Percentiles rank a stretch among this genome's conserved stretches.
Conservation (phyloP, 2,888 invertebrate species). For the Encarsia formosa region DNA sequence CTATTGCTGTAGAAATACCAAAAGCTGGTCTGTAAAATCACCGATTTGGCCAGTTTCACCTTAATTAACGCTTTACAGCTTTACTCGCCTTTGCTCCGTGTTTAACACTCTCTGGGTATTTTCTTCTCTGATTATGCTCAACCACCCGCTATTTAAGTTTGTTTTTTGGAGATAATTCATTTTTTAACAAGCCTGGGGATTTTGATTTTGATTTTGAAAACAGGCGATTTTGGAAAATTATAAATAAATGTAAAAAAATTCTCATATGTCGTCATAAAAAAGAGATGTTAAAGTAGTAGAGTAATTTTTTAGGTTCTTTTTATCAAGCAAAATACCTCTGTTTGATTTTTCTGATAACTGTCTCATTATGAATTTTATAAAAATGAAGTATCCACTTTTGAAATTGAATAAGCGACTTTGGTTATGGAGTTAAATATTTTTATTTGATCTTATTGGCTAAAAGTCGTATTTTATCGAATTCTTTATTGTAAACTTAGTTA, state of each 20-base stretch:
- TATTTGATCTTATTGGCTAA: too few species aligned
- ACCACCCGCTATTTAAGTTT: neutral
- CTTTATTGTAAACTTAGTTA: too few species aligned
- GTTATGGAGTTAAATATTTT: too few species aligned
- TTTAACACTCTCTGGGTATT: neutral
- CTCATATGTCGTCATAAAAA: too few species aligned
- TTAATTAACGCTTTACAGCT: slow-evolving; percentile 24
- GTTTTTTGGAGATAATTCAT: neutral
- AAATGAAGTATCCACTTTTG: too few species aligned
- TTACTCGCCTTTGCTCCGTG: neutral
- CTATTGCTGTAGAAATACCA: neutral
- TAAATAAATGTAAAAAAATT: neutral
- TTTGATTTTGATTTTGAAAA: neutral
- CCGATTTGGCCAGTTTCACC: slow-evolving; percentile 21
- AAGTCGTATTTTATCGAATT: too few species aligned
- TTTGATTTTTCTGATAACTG: too few species aligned
- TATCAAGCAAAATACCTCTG: too few species aligned
- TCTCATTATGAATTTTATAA: too few species aligned
- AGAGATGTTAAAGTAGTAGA: too few species aligned
- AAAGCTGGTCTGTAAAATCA: slow-evolving; percentile 19
- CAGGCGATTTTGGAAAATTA: neutral
- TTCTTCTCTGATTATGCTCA: neutral
- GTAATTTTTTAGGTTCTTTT: too few species aligned
- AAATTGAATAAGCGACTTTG: too few species aligned
- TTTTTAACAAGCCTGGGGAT: neutral